Evolutionary conservation across 92 coral and sea anemone species (phyloP), one percentile per base, ranked within the genome.

Genomic region (Epizoanthus scotinus): DNA sequence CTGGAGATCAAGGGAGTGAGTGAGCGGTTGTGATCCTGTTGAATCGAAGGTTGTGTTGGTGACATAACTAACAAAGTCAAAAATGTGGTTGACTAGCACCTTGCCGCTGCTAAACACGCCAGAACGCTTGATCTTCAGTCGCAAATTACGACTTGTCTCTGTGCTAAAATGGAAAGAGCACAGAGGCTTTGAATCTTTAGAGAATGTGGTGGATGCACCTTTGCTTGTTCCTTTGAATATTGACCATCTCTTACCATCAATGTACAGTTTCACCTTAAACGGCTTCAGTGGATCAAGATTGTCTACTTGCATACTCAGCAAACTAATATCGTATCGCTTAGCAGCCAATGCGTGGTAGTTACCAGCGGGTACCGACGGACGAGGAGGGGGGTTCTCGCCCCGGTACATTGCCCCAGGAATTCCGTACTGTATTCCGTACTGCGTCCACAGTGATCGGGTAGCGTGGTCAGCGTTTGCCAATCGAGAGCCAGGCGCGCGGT

Each of bases 361-460:
- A 3, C 69, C 80, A 29, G 47, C 49, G 5, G 73, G 80, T 29
- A 58, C 77, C 8, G 22, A 36, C 27, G 31, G 59, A 14, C 64
- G 44, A 2, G 22, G 42, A 9, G 42, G 34, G 3, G 83, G 86
- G 14, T 84, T 81, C 59, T 85, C 86, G 13, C 91, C 91, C 2
- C 91, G 91, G 67, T 82, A 88, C 91, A 88, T 88, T 13, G 83
- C 86, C 20, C 89, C 91, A 65, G 86, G 71, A 42, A 67, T 25
- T 19, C 56, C 86, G 40, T 79, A 88, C 12, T 55, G 27, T 70
- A 27, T 31, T 0, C 86, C 89, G 52, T 84, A 54, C 42, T 53
- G 73, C 24, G 18, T 62, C 88, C 89, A 88, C 25, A n/a, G 64
- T 8, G 75, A 22, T 18, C 79, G 74, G 12, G 91, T 85, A 0